Percentiles rank a stretch among this genome's conserved stretches.
These are phyloP conservation scores for Gadopsis marmoratus DNA, from an alignment of 2,797 vertebrate species.

Conservation along the genomic window DNA sequence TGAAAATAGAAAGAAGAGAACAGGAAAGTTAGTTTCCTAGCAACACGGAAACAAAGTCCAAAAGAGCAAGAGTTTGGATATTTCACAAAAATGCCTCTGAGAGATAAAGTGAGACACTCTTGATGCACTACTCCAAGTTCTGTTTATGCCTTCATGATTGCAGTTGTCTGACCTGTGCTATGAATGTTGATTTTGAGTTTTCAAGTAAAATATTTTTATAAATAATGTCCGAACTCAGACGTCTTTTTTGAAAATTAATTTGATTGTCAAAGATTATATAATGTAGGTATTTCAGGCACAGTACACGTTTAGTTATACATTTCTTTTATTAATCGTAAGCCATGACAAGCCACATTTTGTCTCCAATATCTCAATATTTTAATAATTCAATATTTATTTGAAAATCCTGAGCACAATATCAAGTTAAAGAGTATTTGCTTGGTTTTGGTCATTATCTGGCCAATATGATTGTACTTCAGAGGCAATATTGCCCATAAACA, in stretches of 20 bases:
- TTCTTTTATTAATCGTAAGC: slow-evolving; percentile 80
- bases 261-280: not conserved
- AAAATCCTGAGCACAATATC: slow-evolving; percentile 87
- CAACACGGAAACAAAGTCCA: slow-evolving; percentile 62
- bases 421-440: slow-evolving; percentile 84
- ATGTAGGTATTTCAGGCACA: slow-evolving; percentile 26
- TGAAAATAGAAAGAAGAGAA: slow-evolving; percentile 69
- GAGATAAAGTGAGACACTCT: slow-evolving; percentile 41
- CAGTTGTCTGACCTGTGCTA: slow-evolving; percentile 41
- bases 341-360: slow-evolving; percentile 72
- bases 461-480: slow-evolving; percentile 83
- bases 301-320: slow-evolving; percentile 48
- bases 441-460: slow-evolving; percentile 84
- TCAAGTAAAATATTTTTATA: slow-evolving; percentile 66
- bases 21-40: slow-evolving; percentile 73
- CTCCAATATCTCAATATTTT: slow-evolving; percentile 68
- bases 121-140: slow-evolving; percentile 50
- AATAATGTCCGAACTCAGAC: slow-evolving; percentile 14
- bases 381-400: slow-evolving; percentile 74
- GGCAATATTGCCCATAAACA: slow-evolving; percentile 77
- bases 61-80: slow-evolving; percentile 15
- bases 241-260: slow-evolving; percentile 1
- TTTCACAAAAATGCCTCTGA: slow-evolving; percentile 39
- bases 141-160: slow-evolving; percentile 41
- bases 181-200: slow-evolving; percentile 57